These are phyloP conservation scores for Cyanoderma ruficeps DNA, from an alignment of 2,113 vertebrate genomes.

Conservation along the genomic window DNA sequence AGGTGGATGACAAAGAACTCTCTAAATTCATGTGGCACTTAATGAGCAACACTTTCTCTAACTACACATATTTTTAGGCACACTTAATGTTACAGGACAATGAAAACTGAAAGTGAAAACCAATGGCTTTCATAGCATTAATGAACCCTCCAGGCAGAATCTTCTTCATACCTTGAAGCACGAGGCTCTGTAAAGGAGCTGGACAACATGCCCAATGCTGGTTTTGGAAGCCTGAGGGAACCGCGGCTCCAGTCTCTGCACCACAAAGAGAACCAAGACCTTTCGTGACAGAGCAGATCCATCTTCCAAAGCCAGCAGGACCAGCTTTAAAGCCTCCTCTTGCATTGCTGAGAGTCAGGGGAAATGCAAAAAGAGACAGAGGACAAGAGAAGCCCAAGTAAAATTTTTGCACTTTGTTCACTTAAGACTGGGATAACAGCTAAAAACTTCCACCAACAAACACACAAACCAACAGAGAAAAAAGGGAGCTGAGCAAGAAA, in stretches of 20 bases:
- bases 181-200: constrained; percentile 96
- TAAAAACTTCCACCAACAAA: not conserved
- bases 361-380: not conserved
- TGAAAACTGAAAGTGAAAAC: not conserved
- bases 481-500: not conserved
- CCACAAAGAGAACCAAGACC: constrained; percentile 97
- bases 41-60: not conserved
- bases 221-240: constrained; percentile 99
- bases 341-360: constrained; percentile 85
- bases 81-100: not conserved
- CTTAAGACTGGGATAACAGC: not conserved
- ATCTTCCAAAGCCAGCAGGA: constrained; percentile 93
- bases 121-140: not conserved
- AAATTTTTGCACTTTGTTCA: not conserved
- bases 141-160: not conserved
- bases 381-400: not conserved
- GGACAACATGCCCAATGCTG: constrained; percentile 97
- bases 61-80: not conserved
- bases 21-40: not conserved
- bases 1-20: not conserved
- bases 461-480: not conserved
- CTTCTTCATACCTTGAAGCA: constrained; percentile 90
- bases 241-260: constrained; percentile 94
- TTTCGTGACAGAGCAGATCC: constrained; percentile 96
- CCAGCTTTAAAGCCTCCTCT: constrained; percentile 96